phyloP scores from a whole-genome alignment of 2,113 vertebrate species.

The Seriola rivoliana region DNA sequence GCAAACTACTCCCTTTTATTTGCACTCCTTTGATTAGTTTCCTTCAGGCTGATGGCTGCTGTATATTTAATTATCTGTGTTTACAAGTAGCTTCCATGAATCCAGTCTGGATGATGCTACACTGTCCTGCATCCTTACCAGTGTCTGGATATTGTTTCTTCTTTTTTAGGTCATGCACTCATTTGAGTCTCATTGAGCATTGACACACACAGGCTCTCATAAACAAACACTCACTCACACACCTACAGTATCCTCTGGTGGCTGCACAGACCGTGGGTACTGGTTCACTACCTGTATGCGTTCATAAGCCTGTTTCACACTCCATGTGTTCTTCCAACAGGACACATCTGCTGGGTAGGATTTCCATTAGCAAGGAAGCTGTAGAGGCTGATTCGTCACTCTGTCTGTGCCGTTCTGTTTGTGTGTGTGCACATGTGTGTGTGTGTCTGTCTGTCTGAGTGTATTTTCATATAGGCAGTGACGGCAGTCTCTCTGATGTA shows the following conservation, averaged over 20 bases:
- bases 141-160: conserved; percentile 8
- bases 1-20: not conserved
- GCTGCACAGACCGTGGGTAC: conserved; percentile 6
- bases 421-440: not conserved
- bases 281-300: conserved; percentile 51
- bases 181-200: conserved; percentile 14
- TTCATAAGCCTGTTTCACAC: conserved; percentile 63
- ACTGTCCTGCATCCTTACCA: not conserved
- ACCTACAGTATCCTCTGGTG: conserved; percentile 28
- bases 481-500: conserved; percentile 47
- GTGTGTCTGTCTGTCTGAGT: conserved; percentile 10
- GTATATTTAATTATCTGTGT: not conserved
- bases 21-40: not conserved
- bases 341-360: conserved; percentile 74
- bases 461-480: conserved; percentile 47
- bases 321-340: conserved; percentile 60
- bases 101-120: not conserved
- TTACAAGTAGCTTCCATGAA: conserved; percentile 1
- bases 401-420: conserved; percentile 27
- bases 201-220: not conserved
- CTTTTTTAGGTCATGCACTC: conserved; percentile 19
- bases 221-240: conserved; percentile 28
- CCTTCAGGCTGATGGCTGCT: not conserved
- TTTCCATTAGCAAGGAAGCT: conserved; percentile 69
- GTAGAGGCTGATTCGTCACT: conserved; percentile 51